A percentile compares a stretch with the other conserved stretches of the same genome.
These are phyloP conservation scores for Eublepharis macularius DNA, from an alignment of 2,113 vertebrate genomes.

Conservation along the genomic window DNA sequence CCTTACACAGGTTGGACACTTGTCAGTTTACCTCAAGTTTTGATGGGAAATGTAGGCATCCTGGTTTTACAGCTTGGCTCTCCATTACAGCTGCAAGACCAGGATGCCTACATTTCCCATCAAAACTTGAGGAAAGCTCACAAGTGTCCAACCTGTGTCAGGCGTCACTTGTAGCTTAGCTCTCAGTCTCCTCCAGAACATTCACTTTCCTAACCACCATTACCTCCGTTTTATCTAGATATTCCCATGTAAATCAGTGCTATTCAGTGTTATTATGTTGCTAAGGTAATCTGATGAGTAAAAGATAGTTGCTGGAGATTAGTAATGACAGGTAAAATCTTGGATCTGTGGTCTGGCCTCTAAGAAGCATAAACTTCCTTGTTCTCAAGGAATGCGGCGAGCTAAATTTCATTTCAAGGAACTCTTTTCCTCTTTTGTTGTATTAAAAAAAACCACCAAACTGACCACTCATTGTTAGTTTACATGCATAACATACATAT, in stretches of 20 bases:
- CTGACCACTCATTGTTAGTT: neutral
- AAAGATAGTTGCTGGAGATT: neutral
- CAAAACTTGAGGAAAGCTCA: no score
- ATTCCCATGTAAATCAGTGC: neutral
- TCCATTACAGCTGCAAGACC: no score
- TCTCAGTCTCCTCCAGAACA: no score
- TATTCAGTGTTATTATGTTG: neutral
- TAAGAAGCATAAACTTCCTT: conserved; percentile 22
- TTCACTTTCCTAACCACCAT: no score
- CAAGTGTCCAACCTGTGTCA: no score
- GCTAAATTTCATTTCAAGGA: conserved; percentile 33
- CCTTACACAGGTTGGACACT: no score
- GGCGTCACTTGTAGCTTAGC: no score
- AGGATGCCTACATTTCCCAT: no score
- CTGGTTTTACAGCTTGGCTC: no score
- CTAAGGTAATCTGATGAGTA: neutral
- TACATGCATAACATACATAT: neutral
- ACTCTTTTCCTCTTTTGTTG: conserved; percentile 10
- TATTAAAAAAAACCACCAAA: neutral
- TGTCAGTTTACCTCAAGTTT: no score
- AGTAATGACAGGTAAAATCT: neutral
- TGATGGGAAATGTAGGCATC: no score
- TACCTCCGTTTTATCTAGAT: neutral
- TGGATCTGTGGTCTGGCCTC: conserved; percentile 26
- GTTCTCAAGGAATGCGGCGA: conserved; percentile 43